These are phyloP conservation scores for Argentina silus DNA, from an alignment of 2,797 vertebrate genomes.

Conservation along the genomic window DNA sequence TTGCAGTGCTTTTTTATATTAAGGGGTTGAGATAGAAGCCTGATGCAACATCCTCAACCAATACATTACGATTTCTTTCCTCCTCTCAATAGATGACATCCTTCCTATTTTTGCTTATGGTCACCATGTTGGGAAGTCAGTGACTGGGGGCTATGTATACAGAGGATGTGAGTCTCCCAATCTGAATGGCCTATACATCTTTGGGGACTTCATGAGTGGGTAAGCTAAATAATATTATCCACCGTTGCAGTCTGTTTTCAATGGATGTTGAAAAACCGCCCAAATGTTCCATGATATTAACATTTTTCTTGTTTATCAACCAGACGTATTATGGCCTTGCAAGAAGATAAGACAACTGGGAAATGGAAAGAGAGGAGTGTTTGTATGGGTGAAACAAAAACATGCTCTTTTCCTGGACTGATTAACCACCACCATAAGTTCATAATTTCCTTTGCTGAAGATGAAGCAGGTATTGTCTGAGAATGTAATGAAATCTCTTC, in stretches of 20 bases:
- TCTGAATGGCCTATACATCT: constrained; percentile 94
- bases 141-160: constrained; percentile 93
- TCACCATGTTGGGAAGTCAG: constrained; percentile 93
- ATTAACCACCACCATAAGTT: constrained; percentile 94
- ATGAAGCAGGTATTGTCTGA: constrained; percentile 86
- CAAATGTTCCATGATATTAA: no score
- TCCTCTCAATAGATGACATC: constrained; percentile 81
- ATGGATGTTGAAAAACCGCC: no score
- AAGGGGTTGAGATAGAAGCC: no score
- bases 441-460: constrained; percentile 95
- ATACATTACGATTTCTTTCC: neutral
- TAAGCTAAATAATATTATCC: constrained; percentile 61
- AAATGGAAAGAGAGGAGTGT: constrained; percentile 93
- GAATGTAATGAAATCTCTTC: no score
- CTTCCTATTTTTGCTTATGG: constrained; percentile 94
- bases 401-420: constrained; percentile 89
- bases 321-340: constrained; percentile 87
- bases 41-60: no score
- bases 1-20: neutral
- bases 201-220: constrained; percentile 99
- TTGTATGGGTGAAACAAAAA: constrained; percentile 81
- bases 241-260: no score
- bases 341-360: constrained; percentile 77
- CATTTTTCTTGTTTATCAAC: neutral
- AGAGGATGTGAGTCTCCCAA: constrained; percentile 93